Percentiles rank a stretch among this genome's conserved stretches.
phyloP scores from a whole-genome alignment of 2,888 invertebrate genomes.

The Timema podura region DNA sequence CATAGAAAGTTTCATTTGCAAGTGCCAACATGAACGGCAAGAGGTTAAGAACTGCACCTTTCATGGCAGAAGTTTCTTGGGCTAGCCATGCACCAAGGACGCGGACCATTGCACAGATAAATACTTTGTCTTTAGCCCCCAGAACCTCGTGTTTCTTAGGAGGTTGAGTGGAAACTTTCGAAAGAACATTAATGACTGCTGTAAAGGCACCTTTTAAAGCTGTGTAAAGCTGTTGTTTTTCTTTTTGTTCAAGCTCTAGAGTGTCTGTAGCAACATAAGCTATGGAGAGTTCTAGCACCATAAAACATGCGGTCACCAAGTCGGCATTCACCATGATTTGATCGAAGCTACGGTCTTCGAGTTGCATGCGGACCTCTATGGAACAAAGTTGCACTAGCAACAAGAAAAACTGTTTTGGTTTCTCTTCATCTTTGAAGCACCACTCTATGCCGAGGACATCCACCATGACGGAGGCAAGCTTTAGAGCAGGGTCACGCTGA shows the following conservation, averaged over 20 bases:
- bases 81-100: constrained; percentile 86
- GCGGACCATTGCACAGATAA: constrained; percentile 79
- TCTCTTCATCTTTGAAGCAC: constrained; percentile 73
- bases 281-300: constrained; percentile 73
- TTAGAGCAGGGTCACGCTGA: constrained; percentile 84
- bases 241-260: constrained; percentile 81
- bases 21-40: constrained; percentile 76
- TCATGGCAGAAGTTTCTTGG: constrained; percentile 85
- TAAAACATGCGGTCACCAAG: constrained; percentile 76
- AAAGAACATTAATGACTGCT: constrained; percentile 70
- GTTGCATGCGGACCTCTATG: constrained; percentile 90
- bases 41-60: constrained; percentile 73
- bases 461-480: constrained; percentile 74
- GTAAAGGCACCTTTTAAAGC: constrained; percentile 86
- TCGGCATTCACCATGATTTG: constrained; percentile 72
- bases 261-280: constrained; percentile 76
- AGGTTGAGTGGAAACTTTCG: constrained; percentile 64
- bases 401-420: constrained; percentile 74
- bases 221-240: constrained; percentile 85
- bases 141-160: constrained; percentile 63
- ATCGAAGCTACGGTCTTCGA: constrained; percentile 77
- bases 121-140: constrained; percentile 63
- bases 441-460: constrained; percentile 81
- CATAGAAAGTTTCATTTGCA: constrained; percentile 78
- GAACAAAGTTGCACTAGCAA: constrained; percentile 80